These are phyloP conservation scores for Canis aureus DNA, from an alignment of 2,113 vertebrate species.

Conservation along the genomic window DNA sequence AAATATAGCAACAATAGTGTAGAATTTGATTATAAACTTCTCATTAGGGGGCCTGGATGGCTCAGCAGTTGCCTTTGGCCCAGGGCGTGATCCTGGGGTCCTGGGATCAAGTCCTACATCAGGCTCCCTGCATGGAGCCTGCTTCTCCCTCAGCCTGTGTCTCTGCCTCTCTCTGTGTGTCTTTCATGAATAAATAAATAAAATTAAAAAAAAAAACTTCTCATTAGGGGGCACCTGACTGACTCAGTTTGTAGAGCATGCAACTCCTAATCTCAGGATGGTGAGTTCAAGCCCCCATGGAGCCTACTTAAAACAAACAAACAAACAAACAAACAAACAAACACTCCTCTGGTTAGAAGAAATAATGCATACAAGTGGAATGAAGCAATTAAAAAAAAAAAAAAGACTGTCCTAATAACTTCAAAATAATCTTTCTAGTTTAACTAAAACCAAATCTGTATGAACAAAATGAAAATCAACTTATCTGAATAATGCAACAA, in stretches of 20 bases:
- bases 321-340: neutral
- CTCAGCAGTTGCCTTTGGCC: neutral
- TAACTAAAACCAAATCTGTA: neutral
- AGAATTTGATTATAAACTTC: neutral
- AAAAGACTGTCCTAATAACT: too few relatives aligned
- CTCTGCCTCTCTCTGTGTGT: too few relatives aligned
- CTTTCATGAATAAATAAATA: too few relatives aligned
- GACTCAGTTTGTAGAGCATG: neutral
- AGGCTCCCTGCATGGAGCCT: too few relatives aligned
- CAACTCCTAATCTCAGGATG: neutral
- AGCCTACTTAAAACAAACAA: neutral
- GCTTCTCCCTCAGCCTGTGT: too few relatives aligned
- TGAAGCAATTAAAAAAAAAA: too few relatives aligned
- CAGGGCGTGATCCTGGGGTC: too few relatives aligned
- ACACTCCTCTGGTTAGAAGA: neutral
- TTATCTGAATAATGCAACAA: neutral
- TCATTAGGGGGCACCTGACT: too few relatives aligned
- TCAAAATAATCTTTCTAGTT: neutral
- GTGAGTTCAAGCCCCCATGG: neutral
- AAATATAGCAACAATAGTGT: neutral
- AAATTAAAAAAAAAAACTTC: too few relatives aligned
- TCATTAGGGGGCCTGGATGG: neutral
- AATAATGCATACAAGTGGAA: rapidly evolving
- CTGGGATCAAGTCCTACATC: too few relatives aligned
- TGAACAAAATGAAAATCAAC: neutral